phyloP scores from a whole-genome alignment of 2,888 invertebrate genomes.

The Proisotoma minuta region DNA sequence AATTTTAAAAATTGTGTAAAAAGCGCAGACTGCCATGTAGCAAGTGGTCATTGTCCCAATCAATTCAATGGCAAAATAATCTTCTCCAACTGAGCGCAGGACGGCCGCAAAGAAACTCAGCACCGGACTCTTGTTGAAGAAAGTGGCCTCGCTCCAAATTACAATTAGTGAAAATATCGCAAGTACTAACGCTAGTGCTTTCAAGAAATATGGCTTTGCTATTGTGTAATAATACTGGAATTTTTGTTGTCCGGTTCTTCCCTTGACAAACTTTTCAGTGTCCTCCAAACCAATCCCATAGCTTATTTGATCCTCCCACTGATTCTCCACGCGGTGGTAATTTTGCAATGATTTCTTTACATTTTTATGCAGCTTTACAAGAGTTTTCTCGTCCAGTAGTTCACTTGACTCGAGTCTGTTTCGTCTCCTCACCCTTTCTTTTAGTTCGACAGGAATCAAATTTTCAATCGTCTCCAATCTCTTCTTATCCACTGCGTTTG shows the following conservation, averaged over 20 bases:
- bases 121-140: slow-evolving; percentile 87
- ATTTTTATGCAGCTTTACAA: slow-evolving; percentile 85
- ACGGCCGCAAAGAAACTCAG: slow-evolving; percentile 95
- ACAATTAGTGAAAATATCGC: slow-evolving; percentile 79
- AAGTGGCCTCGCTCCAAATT: slow-evolving; percentile 99
- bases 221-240: neutral
- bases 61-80: slow-evolving; percentile 91
- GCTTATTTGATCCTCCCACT: slow-evolving; percentile 82
- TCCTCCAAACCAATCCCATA: slow-evolving; percentile 71
- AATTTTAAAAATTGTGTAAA: slow-evolving; percentile 95
- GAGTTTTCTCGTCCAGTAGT: slow-evolving; percentile 62
- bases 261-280: slow-evolving; percentile 64
- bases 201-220: slow-evolving; percentile 62
- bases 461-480: slow-evolving; percentile 77
- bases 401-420: neutral
- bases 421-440: slow-evolving; percentile 60
- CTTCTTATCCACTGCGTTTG: too few relatives aligned
- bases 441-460: slow-evolving; percentile 75
- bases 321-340: slow-evolving; percentile 78
- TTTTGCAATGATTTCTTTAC: slow-evolving; percentile 53
- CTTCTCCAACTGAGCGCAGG: slow-evolving; percentile 72
- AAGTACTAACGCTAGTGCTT: slow-evolving; percentile 65
- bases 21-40: slow-evolving; percentile 95
- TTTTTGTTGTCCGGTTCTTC: slow-evolving; percentile 56
- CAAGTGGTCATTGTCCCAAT: slow-evolving; percentile 85